Evolutionary conservation across 2,797 vertebrate genomes (phyloP).

Genomic region (Corythornis leucogaster): DNA sequence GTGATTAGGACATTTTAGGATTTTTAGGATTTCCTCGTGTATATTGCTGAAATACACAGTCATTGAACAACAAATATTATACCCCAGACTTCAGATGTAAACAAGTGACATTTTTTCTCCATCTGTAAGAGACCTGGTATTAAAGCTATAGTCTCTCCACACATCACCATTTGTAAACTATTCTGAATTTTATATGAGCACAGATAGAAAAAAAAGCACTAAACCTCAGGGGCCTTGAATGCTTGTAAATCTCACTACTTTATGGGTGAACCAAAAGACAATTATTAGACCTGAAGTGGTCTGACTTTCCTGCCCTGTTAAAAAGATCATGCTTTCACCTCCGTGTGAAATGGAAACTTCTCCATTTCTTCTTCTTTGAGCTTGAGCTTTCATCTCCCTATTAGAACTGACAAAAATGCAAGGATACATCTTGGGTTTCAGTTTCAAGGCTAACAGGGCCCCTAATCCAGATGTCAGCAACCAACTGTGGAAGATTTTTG

Average conservation of each 20-base stretch:
- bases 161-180: neutral
- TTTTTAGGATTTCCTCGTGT: neutral
- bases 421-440: neutral
- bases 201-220: neutral
- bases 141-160: neutral
- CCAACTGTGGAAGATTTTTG: neutral
- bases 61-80: neutral
- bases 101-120: neutral
- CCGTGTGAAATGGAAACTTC: neutral
- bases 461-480: neutral
- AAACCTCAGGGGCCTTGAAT: neutral
- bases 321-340: neutral
- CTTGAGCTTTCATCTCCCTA: neutral
- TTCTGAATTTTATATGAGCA: neutral
- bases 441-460: neutral
- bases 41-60: neutral
- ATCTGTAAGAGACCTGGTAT: neutral
- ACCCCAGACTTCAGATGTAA: neutral
- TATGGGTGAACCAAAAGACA: neutral
- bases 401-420: neutral
- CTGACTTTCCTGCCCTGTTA: neutral
- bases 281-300: neutral
- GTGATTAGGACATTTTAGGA: neutral
- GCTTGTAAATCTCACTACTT: neutral
- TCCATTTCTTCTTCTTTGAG: neutral